A percentile compares a stretch with the other conserved stretches of the same genome.
These are phyloP conservation scores for Salpingus planirostris DNA, from an alignment of 2,888 invertebrate genomes.

Conservation along the genomic window DNA sequence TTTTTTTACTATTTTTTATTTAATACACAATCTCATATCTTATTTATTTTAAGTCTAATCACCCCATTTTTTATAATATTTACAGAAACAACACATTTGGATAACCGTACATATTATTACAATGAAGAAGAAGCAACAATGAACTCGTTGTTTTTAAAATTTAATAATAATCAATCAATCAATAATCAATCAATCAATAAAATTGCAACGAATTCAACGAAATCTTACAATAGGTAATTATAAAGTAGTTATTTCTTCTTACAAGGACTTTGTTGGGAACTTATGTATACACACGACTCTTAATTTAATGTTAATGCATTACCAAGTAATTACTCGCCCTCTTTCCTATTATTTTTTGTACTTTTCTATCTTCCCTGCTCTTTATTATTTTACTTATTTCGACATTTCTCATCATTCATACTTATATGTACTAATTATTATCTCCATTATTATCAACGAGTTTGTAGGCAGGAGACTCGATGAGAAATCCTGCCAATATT, in stretches of 20 bases:
- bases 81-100: no score
- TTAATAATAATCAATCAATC: background rate
- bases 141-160: background rate
- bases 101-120: background rate
- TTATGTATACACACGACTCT: no score
- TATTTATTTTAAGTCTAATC: no score
- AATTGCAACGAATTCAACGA: background rate
- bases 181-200: background rate
- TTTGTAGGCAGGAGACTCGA: slow-evolving; percentile 14
- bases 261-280: no score
- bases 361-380: slow-evolving; percentile 7
- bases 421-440: slow-evolving; percentile 24
- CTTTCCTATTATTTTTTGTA: no score
- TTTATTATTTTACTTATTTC: slow-evolving; percentile 4
- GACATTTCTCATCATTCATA: slow-evolving; percentile 11
- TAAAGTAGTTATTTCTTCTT: no score
- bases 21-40: no score
- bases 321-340: no score
- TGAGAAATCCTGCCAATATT: slow-evolving; percentile 41
- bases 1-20: slow-evolving; percentile 3
- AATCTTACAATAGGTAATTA: background rate
- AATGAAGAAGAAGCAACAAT: background rate
- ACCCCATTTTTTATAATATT: no score
- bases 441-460: slow-evolving; percentile 36
- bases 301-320: no score